Evolutionary conservation across 2,888 invertebrate species (phyloP), one percentile per base, ranked within the genome.

Genomic region (Hirtodrosophila trivittata): DNA sequence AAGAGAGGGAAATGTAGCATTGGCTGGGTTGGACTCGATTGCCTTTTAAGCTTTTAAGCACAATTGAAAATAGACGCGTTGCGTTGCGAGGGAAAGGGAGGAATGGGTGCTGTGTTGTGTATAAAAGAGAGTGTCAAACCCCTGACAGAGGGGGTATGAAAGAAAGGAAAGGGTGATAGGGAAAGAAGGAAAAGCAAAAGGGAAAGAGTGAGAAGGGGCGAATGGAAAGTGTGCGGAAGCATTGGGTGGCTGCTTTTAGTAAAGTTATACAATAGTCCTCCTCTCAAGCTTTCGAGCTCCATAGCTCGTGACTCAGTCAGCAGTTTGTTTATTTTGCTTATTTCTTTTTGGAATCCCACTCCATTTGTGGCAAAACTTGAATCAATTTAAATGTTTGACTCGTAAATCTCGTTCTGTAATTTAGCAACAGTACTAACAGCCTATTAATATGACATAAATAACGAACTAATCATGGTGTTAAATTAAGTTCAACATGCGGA

Each of bases 351-450:
- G 16, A 26, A 28, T 37, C 13, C 39, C 25, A 28, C 4, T 13
- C 5, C 8, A 51, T 68, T 72, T 41, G 72, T 72, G 56, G 58
- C 26, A 7, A 56, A 68, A 71, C 54, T 72, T 75, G 28, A 59
- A 69, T 56, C 68, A 68, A 68, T 72, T 75, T 68, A 56, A 75
- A 52, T 66, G 51, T 28, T 67, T 62, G 37, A 46, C 14, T 14
- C 42, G 60, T 75, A 65, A 71, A 71, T 75, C 69, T 16, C 14
- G 3, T 43, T 32, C 54, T 52, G 39, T 64, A 56, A 72, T 72
- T 59, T 35, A 52, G 16, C 7, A 21, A 5, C 14, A 16, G 50
- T 35, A 52, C 18, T 5, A 21, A 5, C 14, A 16, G 50, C 42
- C 49, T 39, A 52, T 58, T 58, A 58, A 65, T 52, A 49, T 16